A percentile compares a stretch with the other conserved stretches of the same genome.
phyloP scores from a whole-genome alignment of 2,888 invertebrate genomes.

The Crematogaster levior region DNA sequence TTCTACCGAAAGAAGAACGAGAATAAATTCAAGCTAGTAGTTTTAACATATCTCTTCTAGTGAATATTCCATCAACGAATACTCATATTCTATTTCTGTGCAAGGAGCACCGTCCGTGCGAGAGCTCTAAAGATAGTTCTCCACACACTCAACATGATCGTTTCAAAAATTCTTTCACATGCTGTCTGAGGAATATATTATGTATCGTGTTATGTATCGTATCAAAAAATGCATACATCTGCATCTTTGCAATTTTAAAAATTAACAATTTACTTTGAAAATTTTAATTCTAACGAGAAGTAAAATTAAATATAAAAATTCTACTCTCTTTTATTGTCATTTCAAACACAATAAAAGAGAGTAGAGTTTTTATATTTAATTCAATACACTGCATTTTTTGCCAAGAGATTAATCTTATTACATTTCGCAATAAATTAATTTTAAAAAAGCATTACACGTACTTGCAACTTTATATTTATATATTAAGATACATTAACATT shows the following conservation, averaged over 20 bases:
- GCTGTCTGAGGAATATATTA: constrained; percentile 30
- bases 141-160: constrained; percentile 71
- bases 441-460: too few species aligned
- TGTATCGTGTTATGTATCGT: not conserved
- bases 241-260: too few species aligned
- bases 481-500: too few species aligned
- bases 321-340: too few species aligned
- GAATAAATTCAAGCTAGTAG: constrained; percentile 54
- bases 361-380: not conserved
- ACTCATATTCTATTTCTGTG: constrained; percentile 82
- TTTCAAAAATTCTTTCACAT: constrained; percentile 79
- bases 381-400: not conserved
- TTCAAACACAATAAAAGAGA: not conserved
- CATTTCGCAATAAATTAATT: too few species aligned
- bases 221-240: not conserved
- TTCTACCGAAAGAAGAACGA: not conserved
- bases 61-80: constrained; percentile 74
- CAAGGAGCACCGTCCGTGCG: constrained; percentile 77
- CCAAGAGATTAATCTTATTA: not conserved
- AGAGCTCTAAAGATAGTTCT: constrained; percentile 79
- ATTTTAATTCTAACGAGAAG: not conserved
- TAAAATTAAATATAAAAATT: too few species aligned
- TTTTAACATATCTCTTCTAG: constrained; percentile 55
- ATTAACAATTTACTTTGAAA: not conserved
- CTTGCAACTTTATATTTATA: too few species aligned